Percentiles rank a stretch among this genome's conserved stretches.
Conservation (phyloP, 2,113 vertebrate species). For the Brachypteracias leptosomus region DNA sequence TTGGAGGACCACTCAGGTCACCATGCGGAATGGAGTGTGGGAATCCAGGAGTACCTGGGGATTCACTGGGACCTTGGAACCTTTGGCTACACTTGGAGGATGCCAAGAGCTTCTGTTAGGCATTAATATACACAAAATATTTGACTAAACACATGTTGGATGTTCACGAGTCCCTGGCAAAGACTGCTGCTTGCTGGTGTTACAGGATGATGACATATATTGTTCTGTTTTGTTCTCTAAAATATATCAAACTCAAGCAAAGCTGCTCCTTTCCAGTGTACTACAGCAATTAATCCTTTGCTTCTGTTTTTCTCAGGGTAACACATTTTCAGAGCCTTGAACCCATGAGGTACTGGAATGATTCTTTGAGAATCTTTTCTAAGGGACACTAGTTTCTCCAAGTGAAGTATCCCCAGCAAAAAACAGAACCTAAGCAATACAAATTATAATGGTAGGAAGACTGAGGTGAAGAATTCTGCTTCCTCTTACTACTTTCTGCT, state of each 20-base stretch:
- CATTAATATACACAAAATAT: not conserved
- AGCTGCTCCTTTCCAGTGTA: not conserved
- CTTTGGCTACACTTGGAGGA: not conserved
- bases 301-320: not conserved
- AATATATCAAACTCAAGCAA: not conserved
- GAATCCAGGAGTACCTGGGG: not conserved
- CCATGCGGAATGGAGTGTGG: not conserved
- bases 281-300: not conserved
- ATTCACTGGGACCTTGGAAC: not conserved
- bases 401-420: not conserved
- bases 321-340: not conserved
- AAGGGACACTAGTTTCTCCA: not conserved
- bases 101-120: not conserved
- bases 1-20: not conserved
- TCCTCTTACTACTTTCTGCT: not conserved
- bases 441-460: not conserved
- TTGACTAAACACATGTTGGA: not conserved
- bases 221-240: not conserved
- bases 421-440: not conserved
- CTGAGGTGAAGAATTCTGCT: not conserved
- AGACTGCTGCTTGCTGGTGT: not conserved
- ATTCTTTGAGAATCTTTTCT: not conserved
- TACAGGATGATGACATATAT: not conserved
- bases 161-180: not conserved
- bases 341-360: not conserved